Evolutionary conservation across 2,888 invertebrate species (phyloP).

Genomic region (Epinotia nisella): DNA sequence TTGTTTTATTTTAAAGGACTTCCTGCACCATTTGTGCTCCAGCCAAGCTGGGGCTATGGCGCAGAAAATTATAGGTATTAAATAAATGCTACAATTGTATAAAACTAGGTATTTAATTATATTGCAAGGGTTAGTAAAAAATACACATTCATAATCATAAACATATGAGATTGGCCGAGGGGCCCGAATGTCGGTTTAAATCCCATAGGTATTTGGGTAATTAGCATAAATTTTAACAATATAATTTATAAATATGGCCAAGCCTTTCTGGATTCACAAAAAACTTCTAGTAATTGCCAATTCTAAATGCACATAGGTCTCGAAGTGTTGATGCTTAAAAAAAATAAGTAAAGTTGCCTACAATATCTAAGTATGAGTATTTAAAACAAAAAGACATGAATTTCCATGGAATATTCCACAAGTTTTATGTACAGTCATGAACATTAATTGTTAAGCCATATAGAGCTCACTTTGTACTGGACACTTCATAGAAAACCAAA

Average conservation of each 20-base stretch:
- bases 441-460: too few relatives aligned
- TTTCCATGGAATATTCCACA: too few relatives aligned
- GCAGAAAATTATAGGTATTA: neutral
- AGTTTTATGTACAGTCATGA: too few relatives aligned
- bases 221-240: neutral
- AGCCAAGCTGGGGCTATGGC: too few relatives aligned
- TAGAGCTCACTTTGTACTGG: too few relatives aligned
- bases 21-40: too few relatives aligned
- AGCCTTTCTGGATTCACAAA: neutral
- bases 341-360: slow-evolving; percentile 1
- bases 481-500: too few relatives aligned
- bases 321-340: slow-evolving; percentile 3
- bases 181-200: slow-evolving; percentile 13
- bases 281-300: neutral
- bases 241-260: neutral
- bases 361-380: neutral
- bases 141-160: slow-evolving; percentile 24
- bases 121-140: slow-evolving; percentile 24
- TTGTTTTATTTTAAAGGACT: neutral
- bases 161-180: neutral
- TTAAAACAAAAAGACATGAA: neutral
- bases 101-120: slow-evolving; percentile 35
- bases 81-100: slow-evolving; percentile 22
- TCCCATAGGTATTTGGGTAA: neutral
- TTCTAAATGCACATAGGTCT: slow-evolving; percentile 1